A percentile compares a stretch with the other conserved stretches of the same genome.
phyloP scores from a whole-genome alignment of 37 sponge, comb jelly and placozoan species.

The Haliclona indistincta region DNA sequence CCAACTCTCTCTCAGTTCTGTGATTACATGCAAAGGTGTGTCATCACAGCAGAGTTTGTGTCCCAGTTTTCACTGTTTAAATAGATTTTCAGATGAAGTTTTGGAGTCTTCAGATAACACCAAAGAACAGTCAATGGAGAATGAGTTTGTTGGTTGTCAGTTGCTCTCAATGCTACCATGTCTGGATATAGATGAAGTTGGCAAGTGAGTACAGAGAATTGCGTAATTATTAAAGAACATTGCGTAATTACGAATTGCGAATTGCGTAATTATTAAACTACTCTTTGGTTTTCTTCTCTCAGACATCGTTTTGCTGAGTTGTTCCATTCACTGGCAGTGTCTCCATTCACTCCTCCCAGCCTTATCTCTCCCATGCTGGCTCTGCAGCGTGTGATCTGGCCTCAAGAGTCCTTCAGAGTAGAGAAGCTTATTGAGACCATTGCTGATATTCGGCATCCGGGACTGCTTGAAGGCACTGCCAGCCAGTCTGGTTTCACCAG shows the following conservation, averaged over 20 bases:
- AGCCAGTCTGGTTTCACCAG: neutral
- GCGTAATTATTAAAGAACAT: neutral
- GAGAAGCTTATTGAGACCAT: slow-evolving; percentile 72
- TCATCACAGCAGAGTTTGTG: neutral
- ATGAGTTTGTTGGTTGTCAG: slow-evolving; percentile 63
- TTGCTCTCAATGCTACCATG: slow-evolving; percentile 39
- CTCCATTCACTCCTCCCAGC: slow-evolving; percentile 33
- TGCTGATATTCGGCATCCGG: slow-evolving; percentile 61
- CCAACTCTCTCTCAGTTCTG: slow-evolving; percentile 69
- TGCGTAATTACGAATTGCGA: neutral
- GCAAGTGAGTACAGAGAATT: slow-evolving; percentile 46
- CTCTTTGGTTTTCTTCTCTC: neutral
- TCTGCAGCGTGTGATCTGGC: slow-evolving; percentile 60
- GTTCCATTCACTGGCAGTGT: slow-evolving; percentile 22
- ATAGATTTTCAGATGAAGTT: slow-evolving; percentile 3
- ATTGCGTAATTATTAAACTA: neutral
- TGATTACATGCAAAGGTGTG: slow-evolving; percentile 65
- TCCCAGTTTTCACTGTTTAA: neutral
- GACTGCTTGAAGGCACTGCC: neutral
- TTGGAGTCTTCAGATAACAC: neutral
- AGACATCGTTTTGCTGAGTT: slow-evolving; percentile 45
- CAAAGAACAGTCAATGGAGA: slow-evolving; percentile 16
- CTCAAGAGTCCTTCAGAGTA: slow-evolving; percentile 45
- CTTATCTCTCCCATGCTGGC: slow-evolving; percentile 41
- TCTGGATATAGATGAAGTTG: slow-evolving; percentile 79